Evolutionary conservation across 35 echinoderm and acorn worm species (phyloP).

Genomic region (Lytechinus variegatus): DNA sequence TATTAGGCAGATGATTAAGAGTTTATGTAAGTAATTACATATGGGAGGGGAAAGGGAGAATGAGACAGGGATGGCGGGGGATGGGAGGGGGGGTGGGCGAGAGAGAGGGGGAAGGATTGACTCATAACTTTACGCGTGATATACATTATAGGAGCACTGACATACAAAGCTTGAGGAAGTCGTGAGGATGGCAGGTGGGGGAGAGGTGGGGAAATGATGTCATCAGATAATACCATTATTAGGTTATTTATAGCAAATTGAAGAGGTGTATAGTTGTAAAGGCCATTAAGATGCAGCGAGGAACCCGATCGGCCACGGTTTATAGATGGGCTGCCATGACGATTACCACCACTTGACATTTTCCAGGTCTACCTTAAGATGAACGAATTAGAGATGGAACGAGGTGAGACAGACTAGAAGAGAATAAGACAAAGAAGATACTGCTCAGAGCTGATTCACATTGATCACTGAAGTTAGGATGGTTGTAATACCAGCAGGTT

Average conservation of each 20-base stretch:
- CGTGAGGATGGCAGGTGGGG: too few relatives aligned
- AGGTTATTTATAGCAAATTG: neutral
- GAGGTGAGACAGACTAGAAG: neutral
- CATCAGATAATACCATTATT: neutral
- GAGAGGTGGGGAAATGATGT: too few relatives aligned
- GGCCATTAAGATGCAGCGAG: neutral
- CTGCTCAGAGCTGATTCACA: neutral
- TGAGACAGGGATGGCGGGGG: too few relatives aligned
- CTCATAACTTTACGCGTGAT: neutral
- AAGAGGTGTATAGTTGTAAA: neutral
- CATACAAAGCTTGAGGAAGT: too few relatives aligned
- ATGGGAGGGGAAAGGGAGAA: too few relatives aligned
- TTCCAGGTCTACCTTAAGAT: neutral
- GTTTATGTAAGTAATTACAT: too few relatives aligned
- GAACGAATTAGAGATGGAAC: neutral
- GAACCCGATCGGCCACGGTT: neutral
- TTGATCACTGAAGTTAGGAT: too few relatives aligned
- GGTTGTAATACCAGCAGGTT: too few relatives aligned
- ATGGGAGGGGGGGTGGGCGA: too few relatives aligned
- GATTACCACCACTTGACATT: slow-evolving; percentile 11
- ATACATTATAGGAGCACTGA: too few relatives aligned
- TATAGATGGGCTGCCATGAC: neutral
- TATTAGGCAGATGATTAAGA: too few relatives aligned
- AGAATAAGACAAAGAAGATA: neutral
- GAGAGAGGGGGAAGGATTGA: neutral